Evolutionary conservation across 2,888 invertebrate species (phyloP), one percentile per base, ranked within the genome.

Genomic region (Meta bourneti): DNA sequence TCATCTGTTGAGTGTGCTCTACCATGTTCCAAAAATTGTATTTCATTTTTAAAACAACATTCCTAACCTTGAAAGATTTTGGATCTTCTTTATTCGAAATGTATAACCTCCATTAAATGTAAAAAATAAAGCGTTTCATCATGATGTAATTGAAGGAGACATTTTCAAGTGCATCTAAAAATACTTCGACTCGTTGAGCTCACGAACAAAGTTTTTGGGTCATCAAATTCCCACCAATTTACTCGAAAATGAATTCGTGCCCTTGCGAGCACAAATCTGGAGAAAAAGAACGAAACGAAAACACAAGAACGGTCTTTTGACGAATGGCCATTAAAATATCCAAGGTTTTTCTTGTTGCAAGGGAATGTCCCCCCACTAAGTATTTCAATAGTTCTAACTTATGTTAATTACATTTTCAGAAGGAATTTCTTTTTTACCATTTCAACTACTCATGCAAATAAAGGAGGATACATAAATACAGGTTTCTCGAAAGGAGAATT

Each of bases 171-270:
- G 34, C 13, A 61, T 11, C 19, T 70, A 81, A 81, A 81, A 71
- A 81, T 79, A 79, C 13, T 61, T 13, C 61, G n/a, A n/a, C 34
- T 20, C 61, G 20, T 79, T 79, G 54, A n/a, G n/a, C n/a, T n/a
- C n/a, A n/a, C n/a, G n/a, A n/a, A n/a, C n/a, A n/a, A 7, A 19
- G 13, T 34, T 79, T 79, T 54, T 61, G 34, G 79, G 79, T 79
- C 79, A 54, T 61, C 19, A 11, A 61, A 79, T 61, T 61, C 61
- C 9, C 79, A 34, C 54, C 13, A 7, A 49, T 16, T 20, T n/a
- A n/a, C 20, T 13, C 54, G 54, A 79, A 20, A 20, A n/a, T n/a
- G n/a, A n/a, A n/a, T n/a, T n/a, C 2, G 20, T 61, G 61, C 61
- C 61, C 61, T 61, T 61, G 61, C 13, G 61, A 11, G n/a, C n/a